These are phyloP conservation scores for Podabrus alpinus DNA, from an alignment of 2,888 invertebrate genomes.

Conservation along the genomic window DNA sequence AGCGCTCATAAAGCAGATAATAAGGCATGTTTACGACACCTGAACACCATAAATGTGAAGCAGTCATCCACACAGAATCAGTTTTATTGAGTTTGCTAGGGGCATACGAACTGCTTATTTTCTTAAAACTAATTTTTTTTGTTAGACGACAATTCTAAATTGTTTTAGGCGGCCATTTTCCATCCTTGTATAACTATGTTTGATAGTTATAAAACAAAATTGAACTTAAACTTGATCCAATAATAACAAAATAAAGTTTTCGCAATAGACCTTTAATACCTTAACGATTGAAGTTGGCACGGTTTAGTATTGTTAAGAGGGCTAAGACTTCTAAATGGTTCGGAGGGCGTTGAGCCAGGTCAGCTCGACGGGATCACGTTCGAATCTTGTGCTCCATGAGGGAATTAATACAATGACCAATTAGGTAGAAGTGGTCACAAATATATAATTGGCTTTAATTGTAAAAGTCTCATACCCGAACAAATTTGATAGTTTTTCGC, in stretches of 20 bases:
- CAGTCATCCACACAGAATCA: slow-evolving; percentile 43
- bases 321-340: slow-evolving; percentile 26
- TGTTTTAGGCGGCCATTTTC: not conserved
- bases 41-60: slow-evolving; percentile 50
- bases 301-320: slow-evolving; percentile 25
- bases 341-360: slow-evolving; percentile 36
- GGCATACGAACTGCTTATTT: slow-evolving; percentile 14
- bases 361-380: slow-evolving; percentile 34
- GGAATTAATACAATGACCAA: slow-evolving; percentile 31
- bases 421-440: slow-evolving; percentile 23
- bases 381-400: slow-evolving; percentile 30
- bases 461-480: not conserved
- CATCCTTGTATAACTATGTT: not conserved
- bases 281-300: slow-evolving; percentile 36
- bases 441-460: not conserved
- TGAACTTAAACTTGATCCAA: slow-evolving; percentile 22
- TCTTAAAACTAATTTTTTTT: slow-evolving; percentile 7
- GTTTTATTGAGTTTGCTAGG: slow-evolving; percentile 35
- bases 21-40: slow-evolving; percentile 54
- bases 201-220: slow-evolving; percentile 2
- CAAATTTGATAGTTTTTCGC: not conserved
- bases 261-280: slow-evolving; percentile 33
- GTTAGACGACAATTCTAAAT: not conserved
- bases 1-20: slow-evolving; percentile 52
- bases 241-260: slow-evolving; percentile 20